These are phyloP conservation scores for Solea solea DNA, from an alignment of 2,113 vertebrate genomes.

Conservation along the genomic window DNA sequence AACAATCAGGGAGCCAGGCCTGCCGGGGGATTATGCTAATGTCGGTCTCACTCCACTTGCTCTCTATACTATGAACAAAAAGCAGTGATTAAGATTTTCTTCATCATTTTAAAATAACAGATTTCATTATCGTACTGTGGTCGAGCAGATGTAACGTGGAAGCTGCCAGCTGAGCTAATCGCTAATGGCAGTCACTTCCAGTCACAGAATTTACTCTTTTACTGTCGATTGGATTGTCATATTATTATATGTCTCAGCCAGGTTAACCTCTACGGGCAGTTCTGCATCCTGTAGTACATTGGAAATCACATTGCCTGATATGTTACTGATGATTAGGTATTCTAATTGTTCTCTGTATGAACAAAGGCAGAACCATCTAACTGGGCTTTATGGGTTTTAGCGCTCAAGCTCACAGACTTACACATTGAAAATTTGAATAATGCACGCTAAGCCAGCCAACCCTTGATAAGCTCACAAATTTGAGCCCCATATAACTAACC, in stretches of 20 bases:
- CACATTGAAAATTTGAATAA: slow-evolving; percentile 59
- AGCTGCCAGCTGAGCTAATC: neutral
- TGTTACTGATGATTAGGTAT: slow-evolving; percentile 42
- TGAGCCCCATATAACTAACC: slow-evolving; percentile 47
- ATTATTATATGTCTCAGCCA: neutral
- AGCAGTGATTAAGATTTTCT: neutral
- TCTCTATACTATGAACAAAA: neutral
- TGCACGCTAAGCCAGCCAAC: slow-evolving; percentile 59
- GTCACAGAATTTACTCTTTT: neutral
- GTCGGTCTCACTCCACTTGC: neutral
- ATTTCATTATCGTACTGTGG: neutral
- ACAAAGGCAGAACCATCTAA: slow-evolving; percentile 36
- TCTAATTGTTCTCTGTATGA: slow-evolving; percentile 44
- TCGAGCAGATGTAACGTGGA: neutral
- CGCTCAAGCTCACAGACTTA: slow-evolving; percentile 45
- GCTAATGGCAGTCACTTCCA: neutral
- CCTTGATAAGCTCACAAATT: slow-evolving; percentile 49
- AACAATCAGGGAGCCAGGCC: neutral
- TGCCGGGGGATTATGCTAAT: neutral
- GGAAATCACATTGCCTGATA: slow-evolving; percentile 13
- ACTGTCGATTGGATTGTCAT: neutral
- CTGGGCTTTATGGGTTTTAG: slow-evolving; percentile 58
- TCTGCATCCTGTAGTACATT: neutral
- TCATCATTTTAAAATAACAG: neutral
- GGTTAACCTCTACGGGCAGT: neutral